Base-by-base conservation (phyloP, 1,140 invertebrate species). In the Heterodera carotae region DNA sequence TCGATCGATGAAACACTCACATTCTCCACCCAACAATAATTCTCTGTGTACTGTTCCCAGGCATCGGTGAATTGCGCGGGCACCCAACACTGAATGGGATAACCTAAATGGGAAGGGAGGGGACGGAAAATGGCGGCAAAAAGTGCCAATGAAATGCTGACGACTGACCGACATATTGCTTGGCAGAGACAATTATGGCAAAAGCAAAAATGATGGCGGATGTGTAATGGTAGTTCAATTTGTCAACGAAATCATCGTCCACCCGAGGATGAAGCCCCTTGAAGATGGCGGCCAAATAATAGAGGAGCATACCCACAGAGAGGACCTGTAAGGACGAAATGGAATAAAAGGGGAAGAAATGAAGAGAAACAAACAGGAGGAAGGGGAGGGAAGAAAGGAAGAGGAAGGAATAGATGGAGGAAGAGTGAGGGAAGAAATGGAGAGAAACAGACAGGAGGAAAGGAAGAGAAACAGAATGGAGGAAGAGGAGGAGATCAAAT, bases 51-150 rank as follows among this genome's bases (percentile, higher is more conserved):
- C 71, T 87, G 86, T 69, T 87, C 86, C 86, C 86, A 87, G 56
- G 87, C 85, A 66, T 88, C 86, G 22, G 87, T 86, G 71, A 88
- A 88, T 59, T 87, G 87, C n/a, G 87, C 87, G 12, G 86, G 86
- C 66, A 87, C 86, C 86, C 85, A 87, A 69, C 85, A 87, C 75
- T 87, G 85, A 53, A 87, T 87, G 2, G 85, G 85, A 80, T 87
- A 87, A 1, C 85, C 84, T 86, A 68, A 33, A 80, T 18, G 36
- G 31, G 15, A 29, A 66, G 25, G 36, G 59, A n/a, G 36, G 56
- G 75, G 29, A 31, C 7, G 10, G 34, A 29, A 33, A 25, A 25
- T 39, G 36, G 25, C 33, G 39, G 31, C 3, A 12, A 77, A 4
- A 2, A 18, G 15, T 0, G 18, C 15, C 48, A 22, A 39, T 12